Conservation (phyloP, 2,888 invertebrate species). For the Amblyjoppa proteus region DNA sequence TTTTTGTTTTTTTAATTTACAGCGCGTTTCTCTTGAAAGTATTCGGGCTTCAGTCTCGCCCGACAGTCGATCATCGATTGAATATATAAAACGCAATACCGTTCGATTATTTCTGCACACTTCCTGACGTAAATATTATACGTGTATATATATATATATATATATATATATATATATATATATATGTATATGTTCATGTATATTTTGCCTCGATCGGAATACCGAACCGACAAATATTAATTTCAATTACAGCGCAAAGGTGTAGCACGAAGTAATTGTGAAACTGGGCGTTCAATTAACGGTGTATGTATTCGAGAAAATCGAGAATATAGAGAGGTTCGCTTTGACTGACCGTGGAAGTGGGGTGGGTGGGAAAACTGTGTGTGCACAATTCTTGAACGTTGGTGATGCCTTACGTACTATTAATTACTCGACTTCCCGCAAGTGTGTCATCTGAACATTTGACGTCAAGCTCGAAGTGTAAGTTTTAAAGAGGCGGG, state of each 20-base stretch:
- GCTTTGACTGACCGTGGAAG: conserved; percentile 9
- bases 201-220: background rate
- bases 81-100: no score
- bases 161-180: no score
- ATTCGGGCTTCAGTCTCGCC: no score
- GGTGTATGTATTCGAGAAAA: background rate
- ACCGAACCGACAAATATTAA: background rate
- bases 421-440: background rate
- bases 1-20: no score
- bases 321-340: background rate
- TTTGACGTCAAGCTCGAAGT: conserved; percentile 68
- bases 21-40: no score
- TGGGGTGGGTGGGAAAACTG: background rate
- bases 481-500: background rate
- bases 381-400: background rate
- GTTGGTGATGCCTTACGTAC: background rate
- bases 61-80: no score
- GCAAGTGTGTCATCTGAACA: conserved; percentile 60
- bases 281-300: background rate
- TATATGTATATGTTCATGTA: background rate
- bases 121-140: no score
- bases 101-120: no score
- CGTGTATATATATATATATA: no score
- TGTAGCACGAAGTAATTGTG: background rate
- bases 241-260: background rate